Percentiles rank a stretch among this genome's conserved stretches.
Evolutionary conservation across 2,888 invertebrate species (phyloP).

Genomic region (Dicycla oo): DNA sequence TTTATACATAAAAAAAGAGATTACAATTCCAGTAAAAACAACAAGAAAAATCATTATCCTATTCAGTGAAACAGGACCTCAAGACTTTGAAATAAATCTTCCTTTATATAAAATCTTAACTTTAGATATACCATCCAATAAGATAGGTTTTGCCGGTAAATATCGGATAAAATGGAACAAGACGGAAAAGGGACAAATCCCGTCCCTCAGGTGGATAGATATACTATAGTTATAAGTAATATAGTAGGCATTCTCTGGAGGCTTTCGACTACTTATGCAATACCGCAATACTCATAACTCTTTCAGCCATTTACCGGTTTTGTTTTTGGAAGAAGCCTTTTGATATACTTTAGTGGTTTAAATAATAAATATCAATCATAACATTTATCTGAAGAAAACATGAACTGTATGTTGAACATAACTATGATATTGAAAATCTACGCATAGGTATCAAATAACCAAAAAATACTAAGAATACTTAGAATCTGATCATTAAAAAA

Average conservation of each 20-base stretch:
- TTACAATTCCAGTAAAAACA: background rate
- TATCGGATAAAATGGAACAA: constrained; percentile 32
- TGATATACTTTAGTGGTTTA: background rate
- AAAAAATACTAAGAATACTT: background rate
- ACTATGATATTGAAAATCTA: background rate
- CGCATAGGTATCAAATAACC: background rate
- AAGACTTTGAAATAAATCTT: constrained; percentile 2
- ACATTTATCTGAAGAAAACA: background rate
- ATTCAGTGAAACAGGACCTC: no score
- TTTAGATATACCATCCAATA: constrained; percentile 13
- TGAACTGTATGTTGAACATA: no score
- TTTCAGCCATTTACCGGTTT: constrained; percentile 1
- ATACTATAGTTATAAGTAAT: background rate
- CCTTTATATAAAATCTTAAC: constrained; percentile 8
- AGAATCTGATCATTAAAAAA: background rate
- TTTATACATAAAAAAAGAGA: background rate
- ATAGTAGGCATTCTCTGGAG: constrained; percentile 25
- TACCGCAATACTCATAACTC: constrained; percentile 1
- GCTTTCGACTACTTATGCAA: constrained; percentile 33
- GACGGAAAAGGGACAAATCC: constrained; percentile 19
- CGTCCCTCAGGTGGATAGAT: constrained; percentile 24
- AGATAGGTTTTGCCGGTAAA: constrained; percentile 28
- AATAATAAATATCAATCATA: background rate
- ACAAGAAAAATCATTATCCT: background rate
- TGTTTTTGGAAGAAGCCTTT: constrained; percentile 3